Evolutionary conservation across 1,140 invertebrate species (phyloP).

Genomic region (Macrostomum lignano): DNA sequence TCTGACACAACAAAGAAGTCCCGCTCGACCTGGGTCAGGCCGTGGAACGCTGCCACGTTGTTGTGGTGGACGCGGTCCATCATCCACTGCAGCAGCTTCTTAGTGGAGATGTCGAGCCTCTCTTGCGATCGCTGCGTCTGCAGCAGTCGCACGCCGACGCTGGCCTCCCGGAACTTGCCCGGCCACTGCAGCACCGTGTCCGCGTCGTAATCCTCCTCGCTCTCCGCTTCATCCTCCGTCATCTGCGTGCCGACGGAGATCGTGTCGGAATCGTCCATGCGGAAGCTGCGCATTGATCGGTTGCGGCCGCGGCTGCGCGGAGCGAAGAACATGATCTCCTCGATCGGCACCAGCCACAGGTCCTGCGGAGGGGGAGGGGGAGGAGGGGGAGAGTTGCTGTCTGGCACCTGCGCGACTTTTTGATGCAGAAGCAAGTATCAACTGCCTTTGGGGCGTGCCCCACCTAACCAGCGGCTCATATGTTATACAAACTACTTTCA

Average conservation of each 20-base stretch:
- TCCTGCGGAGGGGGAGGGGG: neutral
- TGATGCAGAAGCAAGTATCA: no score
- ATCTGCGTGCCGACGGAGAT: slow-evolving; percentile 9
- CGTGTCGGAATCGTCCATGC: no score
- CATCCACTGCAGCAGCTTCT: slow-evolving; percentile 12
- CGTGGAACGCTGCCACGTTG: slow-evolving; percentile 13
- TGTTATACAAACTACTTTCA: no score
- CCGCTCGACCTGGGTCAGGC: slow-evolving; percentile 10
- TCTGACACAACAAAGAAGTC: slow-evolving; percentile 10
- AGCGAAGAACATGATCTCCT: slow-evolving; percentile 11
- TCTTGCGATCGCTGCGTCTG: slow-evolving; percentile 8
- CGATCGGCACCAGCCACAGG: neutral
- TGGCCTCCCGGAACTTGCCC: slow-evolving; percentile 10
- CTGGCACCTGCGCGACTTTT: no score
- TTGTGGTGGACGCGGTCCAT: slow-evolving; percentile 11
- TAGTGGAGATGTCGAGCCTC: slow-evolving; percentile 7
- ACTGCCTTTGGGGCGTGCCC: no score
- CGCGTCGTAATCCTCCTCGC: slow-evolving; percentile 6
- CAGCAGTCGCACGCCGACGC: slow-evolving; percentile 10
- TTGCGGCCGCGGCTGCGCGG: slow-evolving; percentile 8
- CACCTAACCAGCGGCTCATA: no score
- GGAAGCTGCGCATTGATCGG: neutral
- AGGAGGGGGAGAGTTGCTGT: slow-evolving; percentile 8
- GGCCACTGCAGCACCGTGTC: slow-evolving; percentile 14
- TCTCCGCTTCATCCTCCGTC: slow-evolving; percentile 8